Conservation (phyloP, 92 coral and sea anemone species). For the Diadumene lineata region DNA sequence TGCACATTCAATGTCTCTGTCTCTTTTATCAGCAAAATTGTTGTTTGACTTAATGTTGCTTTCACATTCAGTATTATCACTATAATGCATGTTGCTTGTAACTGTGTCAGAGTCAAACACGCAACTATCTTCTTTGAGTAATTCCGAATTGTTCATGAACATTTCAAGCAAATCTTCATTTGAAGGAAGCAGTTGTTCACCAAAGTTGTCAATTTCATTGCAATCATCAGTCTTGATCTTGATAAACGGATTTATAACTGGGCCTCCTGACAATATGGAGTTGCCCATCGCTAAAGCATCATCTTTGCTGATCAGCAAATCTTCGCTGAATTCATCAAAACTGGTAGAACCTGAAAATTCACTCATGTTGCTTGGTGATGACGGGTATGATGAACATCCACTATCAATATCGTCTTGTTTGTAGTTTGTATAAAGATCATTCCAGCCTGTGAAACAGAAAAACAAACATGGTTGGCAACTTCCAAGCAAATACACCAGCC, state of each 20-base stretch:
- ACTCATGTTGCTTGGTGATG: constrained; percentile 25
- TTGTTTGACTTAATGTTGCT: background rate
- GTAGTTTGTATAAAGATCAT: background rate
- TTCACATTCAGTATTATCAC: background rate
- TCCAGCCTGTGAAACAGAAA: background rate
- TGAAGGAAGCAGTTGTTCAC: background rate
- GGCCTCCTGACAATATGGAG: constrained; percentile 17
- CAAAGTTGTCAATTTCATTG: background rate
- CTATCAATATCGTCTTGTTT: constrained; percentile 24
- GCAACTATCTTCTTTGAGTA: background rate
- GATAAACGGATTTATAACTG: constrained; percentile 27
- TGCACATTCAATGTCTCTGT: too few relatives aligned
- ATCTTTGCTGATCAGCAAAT: background rate
- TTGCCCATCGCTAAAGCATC: constrained; percentile 21
- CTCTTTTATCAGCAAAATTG: too few relatives aligned
- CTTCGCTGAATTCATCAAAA: constrained; percentile 1
- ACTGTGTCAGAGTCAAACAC: background rate
- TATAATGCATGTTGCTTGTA: background rate
- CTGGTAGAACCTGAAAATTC: constrained; percentile 22
- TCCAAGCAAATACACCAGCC: too few relatives aligned
- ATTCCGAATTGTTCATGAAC: background rate
- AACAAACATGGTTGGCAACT: too few relatives aligned
- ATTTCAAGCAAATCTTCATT: constrained; percentile 10
- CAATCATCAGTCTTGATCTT: constrained; percentile 16
- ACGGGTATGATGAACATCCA: constrained; percentile 21